Conservation (phyloP, 2,113 vertebrate species). For the Indicator maculatus region DNA sequence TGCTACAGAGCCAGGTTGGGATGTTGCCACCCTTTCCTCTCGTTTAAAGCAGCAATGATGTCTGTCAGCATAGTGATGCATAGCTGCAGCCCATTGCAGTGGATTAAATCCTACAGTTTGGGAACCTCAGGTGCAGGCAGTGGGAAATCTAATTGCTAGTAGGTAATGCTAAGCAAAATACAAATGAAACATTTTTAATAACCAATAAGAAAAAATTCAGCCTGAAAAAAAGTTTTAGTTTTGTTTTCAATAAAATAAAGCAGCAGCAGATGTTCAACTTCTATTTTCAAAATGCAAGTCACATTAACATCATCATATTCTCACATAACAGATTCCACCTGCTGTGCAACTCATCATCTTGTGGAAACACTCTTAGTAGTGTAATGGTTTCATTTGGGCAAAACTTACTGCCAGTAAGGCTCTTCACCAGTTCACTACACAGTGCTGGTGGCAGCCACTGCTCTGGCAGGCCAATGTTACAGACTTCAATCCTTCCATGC, state of each 20-base stretch:
- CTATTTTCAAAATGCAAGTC: constrained; percentile 45
- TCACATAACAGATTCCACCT: constrained; percentile 82
- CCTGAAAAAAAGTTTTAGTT: constrained; percentile 20
- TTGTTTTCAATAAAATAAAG: constrained; percentile 1
- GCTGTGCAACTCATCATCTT: constrained; percentile 62
- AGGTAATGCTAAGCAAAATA: neutral
- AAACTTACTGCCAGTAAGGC: constrained; percentile 82
- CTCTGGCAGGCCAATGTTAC: constrained; percentile 73
- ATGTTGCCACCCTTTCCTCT: neutral
- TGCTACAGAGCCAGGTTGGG: neutral
- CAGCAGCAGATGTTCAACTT: neutral
- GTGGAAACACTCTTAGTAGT: constrained; percentile 56
- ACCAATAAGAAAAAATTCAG: neutral
- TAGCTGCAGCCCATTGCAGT: neutral
- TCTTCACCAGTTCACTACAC: constrained; percentile 67
- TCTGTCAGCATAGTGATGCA: neutral
- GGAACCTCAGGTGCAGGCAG: neutral
- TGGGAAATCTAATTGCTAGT: neutral
- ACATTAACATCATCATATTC: constrained; percentile 82
- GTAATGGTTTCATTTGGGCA: constrained; percentile 74
- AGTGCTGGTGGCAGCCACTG: constrained; percentile 82
- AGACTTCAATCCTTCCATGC: constrained; percentile 82
- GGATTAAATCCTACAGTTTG: neutral
- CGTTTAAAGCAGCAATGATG: neutral
- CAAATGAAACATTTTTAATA: neutral